Evolutionary conservation across 2,888 invertebrate species (phyloP).

Genomic region (Macropis europaea): DNA sequence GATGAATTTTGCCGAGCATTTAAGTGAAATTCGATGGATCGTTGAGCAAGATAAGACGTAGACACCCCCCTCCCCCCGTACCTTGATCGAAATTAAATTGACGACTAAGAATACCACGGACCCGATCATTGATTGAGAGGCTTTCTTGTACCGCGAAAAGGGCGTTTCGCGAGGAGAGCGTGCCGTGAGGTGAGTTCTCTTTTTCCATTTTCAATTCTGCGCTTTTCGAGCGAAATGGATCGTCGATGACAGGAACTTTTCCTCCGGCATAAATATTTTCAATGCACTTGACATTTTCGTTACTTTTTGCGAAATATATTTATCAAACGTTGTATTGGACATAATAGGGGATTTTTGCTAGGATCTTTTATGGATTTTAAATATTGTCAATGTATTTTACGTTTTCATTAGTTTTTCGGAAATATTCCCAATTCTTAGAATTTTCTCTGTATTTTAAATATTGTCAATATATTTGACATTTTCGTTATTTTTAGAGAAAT

Average conservation of each 20-base stretch:
- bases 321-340: no score
- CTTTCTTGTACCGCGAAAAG: neutral
- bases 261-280: no score
- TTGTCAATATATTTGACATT: no score
- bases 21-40: conserved; percentile 44
- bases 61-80: conserved; percentile 15
- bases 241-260: neutral
- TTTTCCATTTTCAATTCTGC: neutral
- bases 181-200: conserved; percentile 14
- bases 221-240: neutral
- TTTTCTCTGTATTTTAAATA: no score
- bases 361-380: no score
- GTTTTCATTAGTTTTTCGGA: no score
- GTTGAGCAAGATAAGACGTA: conserved; percentile 41
- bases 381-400: no score
- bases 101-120: conserved; percentile 6
- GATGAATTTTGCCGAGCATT: conserved; percentile 32
- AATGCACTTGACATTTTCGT: no score
- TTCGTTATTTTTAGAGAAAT: no score
- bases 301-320: no score
- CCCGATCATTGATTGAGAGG: conserved; percentile 39
- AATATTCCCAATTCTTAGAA: no score
- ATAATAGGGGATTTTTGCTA: no score
- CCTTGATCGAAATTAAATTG: conserved; percentile 25
- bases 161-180: neutral